Conservation (phyloP, 2,113 vertebrate species). For the Tragelaphus buxtoni region DNA sequence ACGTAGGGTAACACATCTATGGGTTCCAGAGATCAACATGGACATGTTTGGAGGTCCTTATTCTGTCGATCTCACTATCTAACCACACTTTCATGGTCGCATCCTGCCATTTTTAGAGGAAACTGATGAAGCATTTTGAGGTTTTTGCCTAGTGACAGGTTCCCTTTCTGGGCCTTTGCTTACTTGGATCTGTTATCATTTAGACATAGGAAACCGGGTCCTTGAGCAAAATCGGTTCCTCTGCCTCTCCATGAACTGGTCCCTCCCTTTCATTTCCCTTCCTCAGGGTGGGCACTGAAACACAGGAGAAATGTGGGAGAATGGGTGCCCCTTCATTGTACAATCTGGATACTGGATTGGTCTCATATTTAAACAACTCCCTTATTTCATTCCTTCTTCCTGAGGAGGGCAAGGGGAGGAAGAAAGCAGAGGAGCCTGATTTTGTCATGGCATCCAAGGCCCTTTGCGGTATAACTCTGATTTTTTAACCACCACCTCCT, state of each 20-base stretch:
- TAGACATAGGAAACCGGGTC: background rate
- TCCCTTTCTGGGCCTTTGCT: background rate
- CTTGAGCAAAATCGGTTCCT: background rate
- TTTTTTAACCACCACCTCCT: background rate
- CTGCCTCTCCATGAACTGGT: background rate
- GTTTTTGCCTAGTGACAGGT: background rate
- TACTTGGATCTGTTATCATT: background rate
- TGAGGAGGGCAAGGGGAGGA: background rate
- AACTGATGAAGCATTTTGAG: background rate
- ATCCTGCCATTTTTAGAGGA: background rate
- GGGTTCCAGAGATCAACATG: fast-evolving
- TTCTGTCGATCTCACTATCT: background rate
- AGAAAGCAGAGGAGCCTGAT: background rate
- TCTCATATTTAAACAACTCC: background rate
- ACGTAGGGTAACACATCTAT: background rate
- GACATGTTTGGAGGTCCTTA: background rate
- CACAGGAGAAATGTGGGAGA: background rate
- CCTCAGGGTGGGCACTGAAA: background rate
- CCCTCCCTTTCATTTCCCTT: background rate
- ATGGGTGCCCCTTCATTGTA: background rate
- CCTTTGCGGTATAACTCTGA: background rate
- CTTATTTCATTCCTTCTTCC: background rate
- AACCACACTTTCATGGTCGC: background rate
- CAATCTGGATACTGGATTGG: background rate
- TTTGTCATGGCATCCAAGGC: background rate